A percentile compares a stretch with the other conserved stretches of the same genome.
Conservation (phyloP, 2,113 vertebrate species). For the Ovis aries region ARS-UI_Ramb_v3.0 NC_056054.1:265049001-265049500, state of each 20-base stretch:
- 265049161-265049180: not conserved
- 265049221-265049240: not conserved
- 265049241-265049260: not conserved
- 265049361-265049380: not conserved
- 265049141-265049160: fast-evolving
- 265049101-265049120: not conserved
- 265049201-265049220: not conserved
- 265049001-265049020: not conserved
- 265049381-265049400: not conserved
- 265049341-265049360: not conserved
- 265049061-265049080: not conserved
- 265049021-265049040: not conserved
- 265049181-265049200: not conserved
- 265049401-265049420: not conserved
- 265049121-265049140: fast-evolving
- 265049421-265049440: not conserved
- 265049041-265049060: not conserved
- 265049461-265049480: not conserved
- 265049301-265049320: not conserved
- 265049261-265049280: not conserved
- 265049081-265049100: not conserved
- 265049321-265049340: not conserved
- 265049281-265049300: not conserved
- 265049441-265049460: not conserved
- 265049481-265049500: not conserved